phyloP scores from a whole-genome alignment of 2,888 invertebrate genomes.

The Bellardia bayeri region DNA sequence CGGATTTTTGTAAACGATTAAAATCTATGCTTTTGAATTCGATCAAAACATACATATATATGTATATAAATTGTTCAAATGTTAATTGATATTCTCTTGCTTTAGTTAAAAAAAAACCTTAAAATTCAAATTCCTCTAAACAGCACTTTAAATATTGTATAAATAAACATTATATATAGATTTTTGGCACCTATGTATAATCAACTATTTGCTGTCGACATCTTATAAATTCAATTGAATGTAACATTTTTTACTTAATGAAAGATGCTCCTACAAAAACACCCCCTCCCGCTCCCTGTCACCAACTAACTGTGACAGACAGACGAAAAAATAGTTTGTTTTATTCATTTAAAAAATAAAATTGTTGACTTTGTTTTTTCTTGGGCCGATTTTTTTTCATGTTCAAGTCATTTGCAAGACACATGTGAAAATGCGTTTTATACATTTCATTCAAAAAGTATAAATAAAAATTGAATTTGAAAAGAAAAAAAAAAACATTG shows the following conservation, averaged over 20 bases:
- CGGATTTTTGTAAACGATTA: no score
- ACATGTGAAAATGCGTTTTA: slow-evolving; percentile 68
- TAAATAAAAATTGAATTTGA: slow-evolving; percentile 21
- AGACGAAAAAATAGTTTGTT: slow-evolving; percentile 24
- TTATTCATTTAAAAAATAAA: slow-evolving; percentile 58
- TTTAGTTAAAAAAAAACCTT: no score
- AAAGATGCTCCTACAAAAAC: slow-evolving; percentile 22
- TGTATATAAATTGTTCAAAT: no score
- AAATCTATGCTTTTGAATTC: no score
- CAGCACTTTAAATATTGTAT: not conserved
- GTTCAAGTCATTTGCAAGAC: slow-evolving; percentile 59
- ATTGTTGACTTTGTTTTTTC: slow-evolving; percentile 42
- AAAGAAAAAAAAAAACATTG: slow-evolving; percentile 76
- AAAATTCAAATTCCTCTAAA: no score
- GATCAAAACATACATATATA: no score
- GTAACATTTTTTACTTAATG: slow-evolving; percentile 29
- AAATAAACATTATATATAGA: slow-evolving; percentile 1
- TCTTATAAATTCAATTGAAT: slow-evolving; percentile 31
- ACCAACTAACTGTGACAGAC: not conserved
- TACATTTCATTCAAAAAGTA: slow-evolving; percentile 46
- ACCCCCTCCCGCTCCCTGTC: not conserved
- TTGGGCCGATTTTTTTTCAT: not conserved
- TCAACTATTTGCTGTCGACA: slow-evolving; percentile 24
- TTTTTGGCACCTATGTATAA: slow-evolving; percentile 24
- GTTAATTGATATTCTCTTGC: no score